A percentile compares a stretch with the other conserved stretches of the same genome.
phyloP scores from a whole-genome alignment of 2,888 invertebrate genomes.

The Timema cristinae region DNA sequence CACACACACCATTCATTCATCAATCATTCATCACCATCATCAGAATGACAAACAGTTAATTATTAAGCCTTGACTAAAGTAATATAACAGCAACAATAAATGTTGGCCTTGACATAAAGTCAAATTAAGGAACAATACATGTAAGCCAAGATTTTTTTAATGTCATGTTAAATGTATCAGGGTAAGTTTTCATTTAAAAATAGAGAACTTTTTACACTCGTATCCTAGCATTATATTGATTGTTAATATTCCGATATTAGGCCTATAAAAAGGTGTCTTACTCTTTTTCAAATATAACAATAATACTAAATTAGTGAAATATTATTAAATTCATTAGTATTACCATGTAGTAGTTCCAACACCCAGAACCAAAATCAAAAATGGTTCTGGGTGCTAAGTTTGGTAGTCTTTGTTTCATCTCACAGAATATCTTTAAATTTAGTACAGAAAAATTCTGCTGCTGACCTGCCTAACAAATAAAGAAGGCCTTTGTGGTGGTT shows the following conservation, averaged over 20 bases:
- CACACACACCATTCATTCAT: background rate
- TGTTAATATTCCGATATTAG: background rate
- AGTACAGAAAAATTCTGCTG: slow-evolving; percentile 73
- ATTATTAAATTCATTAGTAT: slow-evolving; percentile 12
- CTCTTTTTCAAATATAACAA: background rate
- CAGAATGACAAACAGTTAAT: no score
- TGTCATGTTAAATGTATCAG: no score
- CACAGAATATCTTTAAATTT: slow-evolving; percentile 64
- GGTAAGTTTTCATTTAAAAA: background rate
- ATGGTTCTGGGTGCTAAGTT: slow-evolving; percentile 70
- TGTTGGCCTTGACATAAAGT: no score
- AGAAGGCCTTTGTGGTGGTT: slow-evolving; percentile 59
- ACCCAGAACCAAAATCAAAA: slow-evolving; percentile 93
- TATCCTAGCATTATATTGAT: background rate
- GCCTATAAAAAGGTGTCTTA: no score
- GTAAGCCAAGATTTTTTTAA: no score
- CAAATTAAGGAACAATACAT: no score
- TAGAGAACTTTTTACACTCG: background rate
- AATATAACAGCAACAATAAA: no score
- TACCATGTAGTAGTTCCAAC: slow-evolving; percentile 80
- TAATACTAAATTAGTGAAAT: slow-evolving; percentile 17
- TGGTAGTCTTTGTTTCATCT: slow-evolving; percentile 61
- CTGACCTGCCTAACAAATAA: slow-evolving; percentile 67
- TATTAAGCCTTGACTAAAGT: no score
- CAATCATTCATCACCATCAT: no score